phyloP scores from a whole-genome alignment of 2,797 vertebrate genomes.

The Gadopsis marmoratus region DNA sequence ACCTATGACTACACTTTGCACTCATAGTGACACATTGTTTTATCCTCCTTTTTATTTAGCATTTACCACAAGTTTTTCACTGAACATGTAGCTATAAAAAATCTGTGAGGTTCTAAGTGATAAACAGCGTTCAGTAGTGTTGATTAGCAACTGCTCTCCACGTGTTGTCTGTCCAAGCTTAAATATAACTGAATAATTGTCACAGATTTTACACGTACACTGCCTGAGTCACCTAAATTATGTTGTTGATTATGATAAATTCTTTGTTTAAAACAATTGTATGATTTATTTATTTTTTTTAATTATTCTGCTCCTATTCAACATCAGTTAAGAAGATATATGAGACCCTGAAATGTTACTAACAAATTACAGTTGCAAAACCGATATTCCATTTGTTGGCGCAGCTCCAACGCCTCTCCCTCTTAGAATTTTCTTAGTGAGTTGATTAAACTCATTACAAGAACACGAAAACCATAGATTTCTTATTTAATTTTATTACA shows the following conservation, averaged over 20 bases:
- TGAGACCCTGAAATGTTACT: slow-evolving; percentile 11
- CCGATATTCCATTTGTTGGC: slow-evolving; percentile 20
- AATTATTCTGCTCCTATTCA: background rate
- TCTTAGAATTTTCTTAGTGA: background rate
- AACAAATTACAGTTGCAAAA: slow-evolving; percentile 8
- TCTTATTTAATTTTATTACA: background rate
- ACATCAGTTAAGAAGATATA: background rate
- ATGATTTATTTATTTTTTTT: background rate
- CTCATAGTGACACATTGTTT: slow-evolving; percentile 5
- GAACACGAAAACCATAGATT: background rate
- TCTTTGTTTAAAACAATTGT: background rate
- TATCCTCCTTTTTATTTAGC: background rate
- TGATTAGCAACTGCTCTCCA: background rate
- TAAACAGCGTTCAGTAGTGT: background rate
- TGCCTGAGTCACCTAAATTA: background rate
- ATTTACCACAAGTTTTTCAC: slow-evolving; percentile 1
- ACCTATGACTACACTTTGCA: background rate
- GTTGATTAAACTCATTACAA: background rate
- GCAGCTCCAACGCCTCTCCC: background rate
- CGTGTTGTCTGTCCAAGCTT: slow-evolving; percentile 2
- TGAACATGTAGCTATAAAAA: background rate
- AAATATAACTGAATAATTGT: slow-evolving; percentile 4
- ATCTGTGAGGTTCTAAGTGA: slow-evolving; percentile 10
- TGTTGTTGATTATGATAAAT: background rate
- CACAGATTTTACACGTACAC: background rate